These are phyloP conservation scores for Sarcophaga bullata DNA, from an alignment of 1,140 invertebrate species.

Conservation along the genomic window DNA sequence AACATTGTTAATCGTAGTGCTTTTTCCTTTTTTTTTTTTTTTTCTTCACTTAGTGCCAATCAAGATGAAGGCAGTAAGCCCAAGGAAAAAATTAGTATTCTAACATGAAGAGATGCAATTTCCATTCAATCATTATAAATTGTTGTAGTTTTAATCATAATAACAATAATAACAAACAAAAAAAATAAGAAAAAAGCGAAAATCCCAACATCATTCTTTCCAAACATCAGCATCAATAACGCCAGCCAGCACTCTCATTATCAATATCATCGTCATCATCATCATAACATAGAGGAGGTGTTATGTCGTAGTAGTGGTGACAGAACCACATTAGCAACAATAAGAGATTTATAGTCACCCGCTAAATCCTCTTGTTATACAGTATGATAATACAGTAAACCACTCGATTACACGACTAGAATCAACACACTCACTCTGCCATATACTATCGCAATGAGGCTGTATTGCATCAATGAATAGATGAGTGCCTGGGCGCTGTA, in stretches of 20 bases:
- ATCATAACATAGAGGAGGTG: background rate
- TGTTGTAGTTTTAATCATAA: conserved; percentile 15
- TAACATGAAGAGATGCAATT: background rate
- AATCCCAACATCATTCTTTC: too few relatives aligned
- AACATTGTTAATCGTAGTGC: too few relatives aligned
- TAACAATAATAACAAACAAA: conserved; percentile 4
- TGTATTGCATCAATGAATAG: too few relatives aligned
- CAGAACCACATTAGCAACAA: background rate
- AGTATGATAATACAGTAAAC: background rate
- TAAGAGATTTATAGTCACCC: background rate
- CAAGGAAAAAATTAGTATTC: conserved; percentile 11
- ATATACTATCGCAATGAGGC: background rate
- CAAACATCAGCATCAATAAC: background rate
- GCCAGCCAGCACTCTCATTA: background rate
- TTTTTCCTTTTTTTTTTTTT: too few relatives aligned
- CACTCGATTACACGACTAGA: background rate
- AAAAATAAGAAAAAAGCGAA: too few relatives aligned
- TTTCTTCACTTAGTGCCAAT: too few relatives aligned
- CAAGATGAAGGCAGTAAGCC: background rate
- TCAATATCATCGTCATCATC: background rate
- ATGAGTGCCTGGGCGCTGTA: too few relatives aligned
- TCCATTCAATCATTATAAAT: conserved; percentile 19
- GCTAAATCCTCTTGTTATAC: conserved; percentile 10
- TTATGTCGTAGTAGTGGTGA: background rate
- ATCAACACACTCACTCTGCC: background rate